Percentiles rank a stretch among this genome's conserved stretches.
Conservation (phyloP, 92 coral and sea anemone genomes). For the Epizoanthus stellaris region DNA sequence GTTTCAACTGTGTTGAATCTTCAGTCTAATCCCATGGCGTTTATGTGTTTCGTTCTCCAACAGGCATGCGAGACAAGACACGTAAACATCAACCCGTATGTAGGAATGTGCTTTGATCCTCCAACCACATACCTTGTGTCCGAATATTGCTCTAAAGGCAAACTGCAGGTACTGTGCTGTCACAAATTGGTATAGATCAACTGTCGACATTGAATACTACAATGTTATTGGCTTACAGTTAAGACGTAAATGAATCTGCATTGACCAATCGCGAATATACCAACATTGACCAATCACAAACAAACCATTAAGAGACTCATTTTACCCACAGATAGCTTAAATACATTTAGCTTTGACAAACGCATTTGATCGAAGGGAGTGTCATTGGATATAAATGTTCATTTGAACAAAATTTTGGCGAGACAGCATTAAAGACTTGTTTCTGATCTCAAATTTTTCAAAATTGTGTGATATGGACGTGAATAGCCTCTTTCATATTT, state of each 20-base stretch:
- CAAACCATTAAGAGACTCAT: no score
- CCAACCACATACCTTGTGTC: slow-evolving; percentile 64
- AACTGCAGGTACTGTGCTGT: slow-evolving; percentile 58
- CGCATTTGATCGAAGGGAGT: background rate
- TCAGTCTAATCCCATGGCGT: background rate
- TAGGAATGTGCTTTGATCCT: slow-evolving; percentile 74
- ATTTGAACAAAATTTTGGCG: no score
- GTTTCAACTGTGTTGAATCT: background rate
- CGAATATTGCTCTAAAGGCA: slow-evolving; percentile 83
- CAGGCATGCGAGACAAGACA: slow-evolving; percentile 84
- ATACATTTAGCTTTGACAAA: no score
- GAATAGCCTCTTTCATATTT: no score
- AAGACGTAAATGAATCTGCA: background rate
- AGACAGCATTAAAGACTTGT: no score
- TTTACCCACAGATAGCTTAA: no score
- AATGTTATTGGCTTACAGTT: background rate
- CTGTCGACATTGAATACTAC: no score
- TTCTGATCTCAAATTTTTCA: no score
- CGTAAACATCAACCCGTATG: slow-evolving; percentile 73
- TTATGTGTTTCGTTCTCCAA: background rate
- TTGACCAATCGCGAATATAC: background rate
- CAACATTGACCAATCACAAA: no score
- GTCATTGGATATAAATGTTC: no score
- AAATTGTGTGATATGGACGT: no score
- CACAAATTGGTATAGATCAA: background rate